Evolutionary conservation across 2,888 invertebrate genomes (phyloP), one percentile per base, ranked within the genome.

Genomic region (Drosophila ustulata): DNA sequence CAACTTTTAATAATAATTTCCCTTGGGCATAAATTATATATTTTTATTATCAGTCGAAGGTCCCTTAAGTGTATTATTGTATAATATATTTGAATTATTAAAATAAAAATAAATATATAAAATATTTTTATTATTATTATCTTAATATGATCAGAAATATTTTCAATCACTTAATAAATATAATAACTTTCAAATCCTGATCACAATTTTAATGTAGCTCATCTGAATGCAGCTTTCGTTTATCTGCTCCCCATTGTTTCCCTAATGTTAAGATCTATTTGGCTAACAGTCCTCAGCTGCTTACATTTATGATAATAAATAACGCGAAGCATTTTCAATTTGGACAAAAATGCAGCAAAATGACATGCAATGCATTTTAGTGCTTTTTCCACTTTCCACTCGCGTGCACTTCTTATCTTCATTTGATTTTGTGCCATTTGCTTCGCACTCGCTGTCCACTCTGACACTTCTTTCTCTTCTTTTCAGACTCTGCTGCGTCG

Each of bases 291-390:
- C 56, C 39, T 8, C 18, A 55, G 45, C n/a, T 28, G 67, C 47
- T 47, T 43, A 23, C 62, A 37, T 61, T 68, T 56, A 18, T 18
- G 18, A 18, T 18, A 64, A 70, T 76, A 71, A 83, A 75, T 64
- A 76, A 72, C 52, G 70, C 76, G 68, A 83, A 81, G 72, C 73
- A 85, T 79, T 84, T 80, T 84, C 74, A 78, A 74, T 76, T 82
- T 78, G 52, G 53, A 26, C 59, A 68, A 82, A 45, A 80, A 78
- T 78, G 66, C 70, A 62, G 11, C 55, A 64, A 70, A 76, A 74
- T 72, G 78, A 71, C 80, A 67, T 59, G 74, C 71, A 66, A 80
- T 82, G 79, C 73, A 73, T 83, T 84, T 83, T 67, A 61, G 68
- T 70, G 64, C 76, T 73, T 71, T 53, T 56, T 71, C 62, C 64